These are phyloP conservation scores for Dynastes tityus DNA, from an alignment of 2,888 invertebrate species.

Conservation along the genomic window DNA sequence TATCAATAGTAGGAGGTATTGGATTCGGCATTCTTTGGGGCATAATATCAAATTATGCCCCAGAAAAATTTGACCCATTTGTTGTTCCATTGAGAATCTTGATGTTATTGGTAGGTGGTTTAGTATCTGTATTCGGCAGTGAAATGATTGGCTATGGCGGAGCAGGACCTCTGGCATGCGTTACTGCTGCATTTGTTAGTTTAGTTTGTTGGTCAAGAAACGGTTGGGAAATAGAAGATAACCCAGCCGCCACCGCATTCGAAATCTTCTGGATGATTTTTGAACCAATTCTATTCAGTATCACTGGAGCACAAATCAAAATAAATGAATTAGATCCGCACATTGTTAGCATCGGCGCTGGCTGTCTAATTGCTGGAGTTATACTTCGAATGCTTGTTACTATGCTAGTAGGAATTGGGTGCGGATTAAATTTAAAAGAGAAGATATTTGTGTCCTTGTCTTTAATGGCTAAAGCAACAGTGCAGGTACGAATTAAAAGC, in stretches of 20 bases:
- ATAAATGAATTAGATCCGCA: conserved; percentile 81
- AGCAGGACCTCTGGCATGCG: conserved; percentile 87
- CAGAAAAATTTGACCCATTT: conserved; percentile 87
- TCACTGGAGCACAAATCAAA: conserved; percentile 93
- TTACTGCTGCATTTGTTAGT: conserved; percentile 87
- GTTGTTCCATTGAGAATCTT: conserved; percentile 86
- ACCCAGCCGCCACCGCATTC: conserved; percentile 90
- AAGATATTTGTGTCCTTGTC: conserved; percentile 92
- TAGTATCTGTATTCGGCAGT: conserved; percentile 90
- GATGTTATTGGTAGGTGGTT: conserved; percentile 85
- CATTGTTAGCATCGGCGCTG: conserved; percentile 80
- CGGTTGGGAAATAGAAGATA: conserved; percentile 90
- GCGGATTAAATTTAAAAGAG: conserved; percentile 89
- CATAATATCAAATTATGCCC: conserved; percentile 84
- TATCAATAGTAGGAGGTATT: conserved; percentile 86
- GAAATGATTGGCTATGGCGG: conserved; percentile 84
- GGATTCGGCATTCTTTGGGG: conserved; percentile 89
- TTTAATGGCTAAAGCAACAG: conserved; percentile 98
- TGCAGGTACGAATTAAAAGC: conserved; percentile 78
- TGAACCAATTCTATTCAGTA: conserved; percentile 93
- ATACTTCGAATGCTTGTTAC: conserved; percentile 80
- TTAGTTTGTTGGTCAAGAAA: conserved; percentile 86
- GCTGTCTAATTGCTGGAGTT: conserved; percentile 79
- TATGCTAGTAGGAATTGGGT: conserved; percentile 80
- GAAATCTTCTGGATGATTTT: conserved; percentile 97